A percentile compares a stretch with the other conserved stretches of the same genome.
Evolutionary conservation across 1,140 invertebrate genomes (phyloP).

Genomic region (Drosophila ambigua): DNA sequence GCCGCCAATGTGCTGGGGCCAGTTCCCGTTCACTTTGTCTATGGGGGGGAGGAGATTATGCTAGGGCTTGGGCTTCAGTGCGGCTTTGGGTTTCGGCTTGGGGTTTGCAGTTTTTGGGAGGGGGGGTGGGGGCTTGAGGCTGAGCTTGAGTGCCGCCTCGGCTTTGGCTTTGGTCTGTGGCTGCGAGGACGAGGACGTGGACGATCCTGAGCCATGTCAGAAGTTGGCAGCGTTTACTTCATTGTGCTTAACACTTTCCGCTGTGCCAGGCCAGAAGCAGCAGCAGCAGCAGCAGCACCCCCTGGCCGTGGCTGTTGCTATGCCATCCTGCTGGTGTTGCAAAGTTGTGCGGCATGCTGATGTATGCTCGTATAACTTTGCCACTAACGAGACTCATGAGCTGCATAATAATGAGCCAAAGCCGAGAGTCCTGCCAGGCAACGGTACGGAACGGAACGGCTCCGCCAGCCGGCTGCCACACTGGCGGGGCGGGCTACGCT

Average conservation of each 20-base stretch:
- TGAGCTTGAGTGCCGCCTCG: not conserved
- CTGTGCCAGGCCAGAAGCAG: constrained; percentile 42
- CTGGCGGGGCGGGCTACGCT: too few species aligned
- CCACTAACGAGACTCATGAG: constrained; percentile 81
- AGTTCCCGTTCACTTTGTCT: too few species aligned
- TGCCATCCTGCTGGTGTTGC: constrained; percentile 65
- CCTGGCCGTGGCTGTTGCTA: constrained; percentile 26
- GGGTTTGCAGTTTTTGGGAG: too few species aligned
- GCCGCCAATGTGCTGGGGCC: too few species aligned
- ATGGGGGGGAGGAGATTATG: too few species aligned
- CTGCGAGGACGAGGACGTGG: not conserved
- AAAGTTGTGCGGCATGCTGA: constrained; percentile 75
- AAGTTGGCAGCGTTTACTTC: constrained; percentile 74
- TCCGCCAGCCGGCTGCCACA: too few species aligned
- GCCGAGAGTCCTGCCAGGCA: constrained; percentile 18
- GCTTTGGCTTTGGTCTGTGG: constrained; percentile 4
- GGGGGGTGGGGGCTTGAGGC: too few species aligned
- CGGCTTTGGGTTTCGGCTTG: too few species aligned
- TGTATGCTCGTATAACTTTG: constrained; percentile 82
- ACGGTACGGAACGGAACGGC: not conserved
- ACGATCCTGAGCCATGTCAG: constrained; percentile 35
- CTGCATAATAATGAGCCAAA: constrained; percentile 73
- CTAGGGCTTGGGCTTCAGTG: too few species aligned
- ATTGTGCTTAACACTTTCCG: constrained; percentile 78
- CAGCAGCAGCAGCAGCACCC: constrained; percentile 2